A percentile compares a stretch with the other conserved stretches of the same genome.
phyloP scores from a whole-genome alignment of 1,140 invertebrate genomes.

The Aphaenogaster rudis region DNA sequence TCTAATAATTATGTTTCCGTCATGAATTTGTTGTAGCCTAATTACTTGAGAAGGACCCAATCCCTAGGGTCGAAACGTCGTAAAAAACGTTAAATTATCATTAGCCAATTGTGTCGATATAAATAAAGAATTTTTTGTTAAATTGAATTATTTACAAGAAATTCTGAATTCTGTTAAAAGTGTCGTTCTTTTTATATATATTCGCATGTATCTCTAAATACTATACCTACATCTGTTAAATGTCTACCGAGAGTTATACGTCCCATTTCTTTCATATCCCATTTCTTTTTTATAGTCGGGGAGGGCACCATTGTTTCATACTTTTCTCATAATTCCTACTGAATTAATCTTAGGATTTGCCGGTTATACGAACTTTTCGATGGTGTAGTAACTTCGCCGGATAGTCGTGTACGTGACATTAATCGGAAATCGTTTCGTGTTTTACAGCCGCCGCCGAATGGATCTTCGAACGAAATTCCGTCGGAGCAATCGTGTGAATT shows the following conservation, averaged over 20 bases:
- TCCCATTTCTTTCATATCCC: too few species aligned
- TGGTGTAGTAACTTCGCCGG: not conserved
- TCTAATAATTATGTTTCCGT: too few species aligned
- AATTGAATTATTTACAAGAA: not conserved
- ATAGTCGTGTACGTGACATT: slow-evolving; percentile 21
- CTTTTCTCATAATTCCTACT: not conserved
- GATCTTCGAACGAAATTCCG: slow-evolving; percentile 7
- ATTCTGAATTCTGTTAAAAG: not conserved
- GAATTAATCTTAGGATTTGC: not conserved
- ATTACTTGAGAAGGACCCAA: too few species aligned
- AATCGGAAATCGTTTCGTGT: slow-evolving; percentile 21
- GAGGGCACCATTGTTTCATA: not conserved
- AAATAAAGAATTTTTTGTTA: not conserved
- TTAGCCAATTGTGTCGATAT: too few species aligned
- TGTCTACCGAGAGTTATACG: not conserved
- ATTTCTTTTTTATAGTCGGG: not conserved
- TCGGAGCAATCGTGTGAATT: slow-evolving; percentile 8
- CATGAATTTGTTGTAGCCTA: too few species aligned
- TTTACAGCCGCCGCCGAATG: not conserved
- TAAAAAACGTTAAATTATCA: too few species aligned
- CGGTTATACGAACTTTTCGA: not conserved
- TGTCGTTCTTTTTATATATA: not conserved
- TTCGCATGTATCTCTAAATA: not conserved
- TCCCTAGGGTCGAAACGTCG: too few species aligned
- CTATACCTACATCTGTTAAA: not conserved